phyloP scores from a whole-genome alignment of 1,140 invertebrate species.

The Ceratina calcarata region DNA sequence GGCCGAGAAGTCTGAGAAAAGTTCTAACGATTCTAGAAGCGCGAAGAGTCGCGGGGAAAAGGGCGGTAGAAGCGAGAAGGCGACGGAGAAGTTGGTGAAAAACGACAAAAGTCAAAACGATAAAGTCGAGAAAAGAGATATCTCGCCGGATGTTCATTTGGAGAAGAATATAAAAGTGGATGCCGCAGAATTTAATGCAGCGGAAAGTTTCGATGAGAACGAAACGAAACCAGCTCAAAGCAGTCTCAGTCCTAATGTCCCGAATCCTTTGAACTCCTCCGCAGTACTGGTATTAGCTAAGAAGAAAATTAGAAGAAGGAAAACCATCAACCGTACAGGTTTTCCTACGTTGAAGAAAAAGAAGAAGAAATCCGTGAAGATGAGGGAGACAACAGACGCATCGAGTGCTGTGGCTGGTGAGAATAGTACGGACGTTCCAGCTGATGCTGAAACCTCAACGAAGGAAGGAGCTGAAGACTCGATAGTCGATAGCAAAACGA shows the following conservation, averaged over 20 bases:
- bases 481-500: slow-evolving; percentile 41
- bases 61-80: slow-evolving; percentile 44
- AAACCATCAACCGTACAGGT: slow-evolving; percentile 91
- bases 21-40: slow-evolving; percentile 44
- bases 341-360: slow-evolving; percentile 92
- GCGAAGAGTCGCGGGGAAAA: slow-evolving; percentile 38
- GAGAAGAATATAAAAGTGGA: slow-evolving; percentile 60
- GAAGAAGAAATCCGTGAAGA: slow-evolving; percentile 83
- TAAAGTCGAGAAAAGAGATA: slow-evolving; percentile 53
- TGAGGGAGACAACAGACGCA: slow-evolving; percentile 13
- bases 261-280: slow-evolving; percentile 59
- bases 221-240: slow-evolving; percentile 47
- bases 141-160: slow-evolving; percentile 25
- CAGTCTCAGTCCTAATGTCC: slow-evolving; percentile 33
- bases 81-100: slow-evolving; percentile 50
- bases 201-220: slow-evolving; percentile 23
- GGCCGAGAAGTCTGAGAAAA: slow-evolving; percentile 67
- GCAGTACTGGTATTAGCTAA: slow-evolving; percentile 73
- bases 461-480: slow-evolving; percentile 49
- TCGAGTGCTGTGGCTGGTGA: slow-evolving; percentile 2
- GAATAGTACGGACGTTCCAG: background rate
- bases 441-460: background rate
- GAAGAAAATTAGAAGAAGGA: slow-evolving; percentile 86
- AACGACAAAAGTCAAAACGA: slow-evolving; percentile 51
- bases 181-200: slow-evolving; percentile 23